Evolutionary conservation across 2,113 vertebrate species (phyloP).

Genomic region (Hippopotamus amphibius): DNA sequence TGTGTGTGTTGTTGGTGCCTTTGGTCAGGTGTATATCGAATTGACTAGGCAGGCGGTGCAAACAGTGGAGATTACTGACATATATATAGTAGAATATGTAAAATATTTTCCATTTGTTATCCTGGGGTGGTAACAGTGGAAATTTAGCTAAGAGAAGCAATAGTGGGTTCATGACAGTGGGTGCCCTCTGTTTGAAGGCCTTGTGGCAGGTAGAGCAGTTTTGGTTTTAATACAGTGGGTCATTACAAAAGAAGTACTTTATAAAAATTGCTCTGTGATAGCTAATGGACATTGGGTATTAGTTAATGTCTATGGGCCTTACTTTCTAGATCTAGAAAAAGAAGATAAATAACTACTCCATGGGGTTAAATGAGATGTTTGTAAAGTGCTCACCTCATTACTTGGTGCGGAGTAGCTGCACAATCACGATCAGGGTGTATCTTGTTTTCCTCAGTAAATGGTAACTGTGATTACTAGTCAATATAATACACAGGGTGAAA

Average conservation of each 20-base stretch:
- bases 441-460: neutral
- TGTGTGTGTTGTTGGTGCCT: neutral
- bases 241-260: neutral
- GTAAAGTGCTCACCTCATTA: neutral
- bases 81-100: too few species aligned
- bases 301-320: neutral
- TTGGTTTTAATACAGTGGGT: neutral
- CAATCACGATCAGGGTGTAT: neutral
- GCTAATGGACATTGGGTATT: neutral
- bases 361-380: neutral
- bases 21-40: neutral
- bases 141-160: neutral
- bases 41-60: neutral
- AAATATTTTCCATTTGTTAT: neutral
- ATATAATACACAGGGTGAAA: neutral
- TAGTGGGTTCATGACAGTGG: neutral
- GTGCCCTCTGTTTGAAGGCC: neutral
- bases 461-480: neutral
- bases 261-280: neutral
- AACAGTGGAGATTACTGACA: neutral
- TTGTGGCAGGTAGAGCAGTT: neutral
- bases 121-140: neutral
- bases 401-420: neutral
- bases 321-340: neutral
- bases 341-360: neutral